A percentile compares a stretch with the other conserved stretches of the same genome.
These are phyloP conservation scores for Pseudomyrmex gracilis DNA, from an alignment of 1,140 invertebrate species.

Conservation along the genomic window DNA sequence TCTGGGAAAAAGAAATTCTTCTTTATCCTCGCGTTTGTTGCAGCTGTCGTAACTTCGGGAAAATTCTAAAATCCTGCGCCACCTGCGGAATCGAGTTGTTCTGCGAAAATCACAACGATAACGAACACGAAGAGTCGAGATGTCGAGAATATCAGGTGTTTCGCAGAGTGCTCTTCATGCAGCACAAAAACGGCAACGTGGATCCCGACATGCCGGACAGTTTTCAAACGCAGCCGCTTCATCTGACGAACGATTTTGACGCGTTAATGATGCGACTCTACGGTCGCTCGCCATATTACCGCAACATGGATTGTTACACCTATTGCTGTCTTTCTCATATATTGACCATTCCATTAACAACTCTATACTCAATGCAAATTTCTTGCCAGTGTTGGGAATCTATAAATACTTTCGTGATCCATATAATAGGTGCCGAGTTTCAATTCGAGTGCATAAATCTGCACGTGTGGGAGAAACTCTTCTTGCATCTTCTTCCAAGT, in stretches of 20 bases:
- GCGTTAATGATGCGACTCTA: conserved; percentile 85
- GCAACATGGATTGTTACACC: conserved; percentile 87
- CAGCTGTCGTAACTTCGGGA: conserved; percentile 84
- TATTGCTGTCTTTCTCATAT: conserved; percentile 88
- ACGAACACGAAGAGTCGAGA: conserved; percentile 76
- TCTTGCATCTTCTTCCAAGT: conserved; percentile 88
- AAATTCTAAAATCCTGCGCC: conserved; percentile 86
- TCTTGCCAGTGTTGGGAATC: conserved; percentile 75
- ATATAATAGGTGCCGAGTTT: conserved; percentile 89
- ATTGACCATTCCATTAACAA: conserved; percentile 88
- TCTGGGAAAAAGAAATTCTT: conserved; percentile 89
- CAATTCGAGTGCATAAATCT: conserved; percentile 89
- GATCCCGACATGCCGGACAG: conserved; percentile 86
- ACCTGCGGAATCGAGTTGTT: conserved; percentile 86
- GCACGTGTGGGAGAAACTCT: conserved; percentile 90
- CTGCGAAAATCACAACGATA: conserved; percentile 73
- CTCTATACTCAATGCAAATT: conserved; percentile 87
- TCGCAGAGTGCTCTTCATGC: conserved; percentile 75
- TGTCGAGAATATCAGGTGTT: conserved; percentile 82
- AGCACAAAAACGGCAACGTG: conserved; percentile 84
- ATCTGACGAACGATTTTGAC: conserved; percentile 85
- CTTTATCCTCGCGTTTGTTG: conserved; percentile 89
- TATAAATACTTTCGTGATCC: conserved; percentile 83
- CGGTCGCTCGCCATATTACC: conserved; percentile 81
- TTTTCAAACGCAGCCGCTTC: conserved; percentile 62